phyloP scores from a whole-genome alignment of 2,113 vertebrate species.

The Hypocryptadius cinnamomeus region DNA sequence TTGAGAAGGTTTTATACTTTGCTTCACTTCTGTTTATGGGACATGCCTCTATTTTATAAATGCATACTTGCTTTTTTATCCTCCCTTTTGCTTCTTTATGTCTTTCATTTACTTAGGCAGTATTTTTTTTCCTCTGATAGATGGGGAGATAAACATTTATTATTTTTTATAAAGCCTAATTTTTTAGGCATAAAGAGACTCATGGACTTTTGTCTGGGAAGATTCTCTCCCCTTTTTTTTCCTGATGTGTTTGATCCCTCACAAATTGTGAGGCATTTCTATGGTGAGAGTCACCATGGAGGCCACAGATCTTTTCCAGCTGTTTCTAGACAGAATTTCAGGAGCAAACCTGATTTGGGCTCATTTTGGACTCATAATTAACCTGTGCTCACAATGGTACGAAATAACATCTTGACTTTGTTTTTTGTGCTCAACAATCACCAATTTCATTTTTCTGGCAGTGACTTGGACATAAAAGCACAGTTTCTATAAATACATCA shows the following conservation, averaged over 20 bases:
- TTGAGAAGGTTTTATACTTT: not conserved
- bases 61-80: not conserved
- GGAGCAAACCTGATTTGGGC: not conserved
- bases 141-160: not conserved
- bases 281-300: not conserved
- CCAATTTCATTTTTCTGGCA: not conserved
- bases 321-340: not conserved
- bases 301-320: not conserved
- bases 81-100: not conserved
- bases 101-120: not conserved
- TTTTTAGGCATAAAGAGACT: not conserved
- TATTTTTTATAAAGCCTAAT: not conserved
- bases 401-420: not conserved
- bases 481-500: not conserved
- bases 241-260: not conserved
- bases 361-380: not conserved
- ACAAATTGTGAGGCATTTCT: not conserved
- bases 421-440: not conserved
- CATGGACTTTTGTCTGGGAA: rapidly evolving
- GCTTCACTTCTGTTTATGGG: not conserved
- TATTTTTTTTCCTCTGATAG: not conserved
- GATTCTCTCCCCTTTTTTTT: not conserved
- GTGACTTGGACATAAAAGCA: not conserved
- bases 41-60: not conserved
- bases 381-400: not conserved